Evolutionary conservation across 2,797 vertebrate species (phyloP), one percentile per base, ranked within the genome.

Genomic region (Phrynocephalus forsythii): DNA sequence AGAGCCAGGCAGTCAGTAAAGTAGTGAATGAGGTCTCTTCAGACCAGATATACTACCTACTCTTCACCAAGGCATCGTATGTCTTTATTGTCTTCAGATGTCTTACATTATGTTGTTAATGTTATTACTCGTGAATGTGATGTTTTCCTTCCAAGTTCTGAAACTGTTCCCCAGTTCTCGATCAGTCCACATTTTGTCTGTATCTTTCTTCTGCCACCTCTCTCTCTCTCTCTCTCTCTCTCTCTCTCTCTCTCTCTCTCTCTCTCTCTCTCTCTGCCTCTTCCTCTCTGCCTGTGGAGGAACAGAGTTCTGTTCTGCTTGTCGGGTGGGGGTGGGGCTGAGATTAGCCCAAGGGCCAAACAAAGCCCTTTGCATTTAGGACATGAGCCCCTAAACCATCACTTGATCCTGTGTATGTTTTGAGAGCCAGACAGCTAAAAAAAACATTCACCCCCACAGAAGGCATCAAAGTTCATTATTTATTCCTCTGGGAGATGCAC

Each of bases 291-390:
- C 44, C 38, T 26, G 18, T 15, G 52, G 28, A 60, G 28, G 44
- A 26, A 28, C 16, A 69, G 3, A 18, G 11, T 60, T 80, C n/a
- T 80, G 18, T 48, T 30, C 20, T 15, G 38, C 44, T 52, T 83
- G n/a, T 48, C 1, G 1, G 20, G 6, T 0, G 9, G 1, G 6
- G 30, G 30, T 3, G 1, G 9, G 6, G 30, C 50, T 69, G 6
- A 52, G 30, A 82, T 82, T 68, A 82, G 66, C 30, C 16, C 11
- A 68, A 68, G 15, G 33, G 24, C 9, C 76, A 50, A 11, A 15
- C 0, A 28, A 20, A 18, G 30, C 52, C n/a, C 52, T 60, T 8
- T 16, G 52, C n/a, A 7, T 63, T n/a, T 30, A 83, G 5, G 30
- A 72, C n/a, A 20, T 28, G 67, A 30, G 26, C 16, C 16, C 18